Conservation (phyloP, 2,797 vertebrate genomes). For the Gymnothorax javanicus region DNA sequence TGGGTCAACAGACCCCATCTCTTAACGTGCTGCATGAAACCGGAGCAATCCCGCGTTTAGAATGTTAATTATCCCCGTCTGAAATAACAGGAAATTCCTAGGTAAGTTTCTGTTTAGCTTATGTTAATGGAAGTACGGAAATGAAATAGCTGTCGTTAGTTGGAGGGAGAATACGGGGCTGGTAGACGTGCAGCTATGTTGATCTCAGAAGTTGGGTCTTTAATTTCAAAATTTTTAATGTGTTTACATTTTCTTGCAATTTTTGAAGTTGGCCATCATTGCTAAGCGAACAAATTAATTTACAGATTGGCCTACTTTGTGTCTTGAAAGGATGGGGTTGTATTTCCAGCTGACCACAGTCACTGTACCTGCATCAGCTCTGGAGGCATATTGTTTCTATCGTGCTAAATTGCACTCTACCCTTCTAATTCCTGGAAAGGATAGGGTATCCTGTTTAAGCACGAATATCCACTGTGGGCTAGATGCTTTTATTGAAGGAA, state of each 20-base stretch:
- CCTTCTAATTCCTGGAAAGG: conserved; percentile 38
- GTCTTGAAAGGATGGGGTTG: background rate
- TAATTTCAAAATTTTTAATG: conserved; percentile 8
- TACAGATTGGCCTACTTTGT: background rate
- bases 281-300: background rate
- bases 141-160: conserved; percentile 57
- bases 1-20: conserved; percentile 52
- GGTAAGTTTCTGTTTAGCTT: conserved; percentile 62
- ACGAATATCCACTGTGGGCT: conserved; percentile 22
- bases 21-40: conserved; percentile 58
- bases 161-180: conserved; percentile 54
- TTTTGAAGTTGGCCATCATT: background rate
- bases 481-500: conserved; percentile 1
- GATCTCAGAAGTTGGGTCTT: conserved; percentile 28
- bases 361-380: background rate
- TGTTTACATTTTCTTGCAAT: background rate
- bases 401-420: background rate
- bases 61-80: conserved; percentile 61
- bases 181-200: conserved; percentile 35
- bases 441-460: conserved; percentile 32
- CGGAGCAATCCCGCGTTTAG: conserved; percentile 49
- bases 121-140: conserved; percentile 60
- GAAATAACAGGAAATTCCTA: conserved; percentile 74
- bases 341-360: background rate
- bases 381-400: background rate